Conservation (phyloP, 1,140 invertebrate genomes). For the Bombus sylvicola region DNA sequence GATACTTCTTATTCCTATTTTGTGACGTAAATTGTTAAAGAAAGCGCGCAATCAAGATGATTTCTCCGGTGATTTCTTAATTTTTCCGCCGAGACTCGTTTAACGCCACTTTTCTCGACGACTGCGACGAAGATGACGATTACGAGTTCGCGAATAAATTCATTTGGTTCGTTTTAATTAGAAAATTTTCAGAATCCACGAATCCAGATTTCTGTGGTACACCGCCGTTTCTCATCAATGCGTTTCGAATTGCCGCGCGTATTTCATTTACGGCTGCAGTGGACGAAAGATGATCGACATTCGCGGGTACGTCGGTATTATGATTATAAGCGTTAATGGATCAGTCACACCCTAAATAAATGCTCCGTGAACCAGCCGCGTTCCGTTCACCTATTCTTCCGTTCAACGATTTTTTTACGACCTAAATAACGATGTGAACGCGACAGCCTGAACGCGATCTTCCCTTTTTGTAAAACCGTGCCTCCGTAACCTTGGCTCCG, state of each 20-base stretch:
- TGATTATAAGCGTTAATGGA: slow-evolving; percentile 9
- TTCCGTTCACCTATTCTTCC: slow-evolving; percentile 27
- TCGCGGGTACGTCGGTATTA: background rate
- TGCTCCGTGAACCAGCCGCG: background rate
- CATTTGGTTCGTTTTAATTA: slow-evolving; percentile 60
- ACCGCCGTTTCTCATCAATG: no score
- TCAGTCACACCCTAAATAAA: slow-evolving; percentile 25
- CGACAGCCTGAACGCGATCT: background rate
- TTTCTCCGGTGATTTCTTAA: background rate
- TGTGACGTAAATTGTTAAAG: background rate
- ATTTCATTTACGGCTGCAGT: background rate
- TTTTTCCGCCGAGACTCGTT: slow-evolving; percentile 6
- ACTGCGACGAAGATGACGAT: background rate
- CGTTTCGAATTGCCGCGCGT: background rate
- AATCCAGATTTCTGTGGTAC: no score
- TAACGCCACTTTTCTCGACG: background rate
- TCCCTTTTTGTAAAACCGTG: slow-evolving; percentile 5
- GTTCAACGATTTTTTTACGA: slow-evolving; percentile 28
- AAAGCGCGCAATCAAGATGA: background rate
- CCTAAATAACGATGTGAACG: slow-evolving; percentile 26
- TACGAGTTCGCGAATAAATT: slow-evolving; percentile 43
- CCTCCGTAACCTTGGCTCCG: slow-evolving; percentile 39
- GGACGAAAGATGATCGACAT: background rate
- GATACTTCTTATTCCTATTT: no score
- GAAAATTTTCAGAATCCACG: background rate